phyloP scores from a whole-genome alignment of 1,140 invertebrate species.

The Drosophila nannoptera region DNA sequence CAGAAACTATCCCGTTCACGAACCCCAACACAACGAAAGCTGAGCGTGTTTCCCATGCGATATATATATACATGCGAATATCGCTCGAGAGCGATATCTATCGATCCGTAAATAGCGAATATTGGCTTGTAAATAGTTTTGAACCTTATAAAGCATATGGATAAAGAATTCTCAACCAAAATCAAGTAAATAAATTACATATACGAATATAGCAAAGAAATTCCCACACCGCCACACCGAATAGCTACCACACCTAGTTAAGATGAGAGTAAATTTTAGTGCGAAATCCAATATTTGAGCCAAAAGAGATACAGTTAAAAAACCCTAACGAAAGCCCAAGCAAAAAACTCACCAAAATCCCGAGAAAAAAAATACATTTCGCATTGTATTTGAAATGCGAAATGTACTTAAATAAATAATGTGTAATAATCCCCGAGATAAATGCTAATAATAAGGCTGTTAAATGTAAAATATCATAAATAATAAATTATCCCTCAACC shows the following conservation, averaged over 20 bases:
- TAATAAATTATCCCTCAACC: conserved; percentile 45
- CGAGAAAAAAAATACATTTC: conserved; percentile 29
- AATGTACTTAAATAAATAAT: conserved; percentile 46
- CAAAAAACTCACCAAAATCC: conserved; percentile 29
- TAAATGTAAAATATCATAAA: conserved; percentile 79
- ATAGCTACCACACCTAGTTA: conserved; percentile 33
- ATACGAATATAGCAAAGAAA: conserved; percentile 10
- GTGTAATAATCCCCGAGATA: conserved; percentile 60
- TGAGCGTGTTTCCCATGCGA: conserved; percentile 28
- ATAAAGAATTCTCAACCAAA: conserved; percentile 40
- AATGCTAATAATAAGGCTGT: conserved; percentile 79
- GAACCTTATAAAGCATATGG: conserved; percentile 56
- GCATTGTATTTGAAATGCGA: conserved; percentile 38
- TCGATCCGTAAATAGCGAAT: conserved; percentile 8
- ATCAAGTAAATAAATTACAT: conserved; percentile 22
- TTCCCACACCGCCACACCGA: conserved; percentile 7
- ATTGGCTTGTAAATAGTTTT: conserved; percentile 73
- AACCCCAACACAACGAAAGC: conserved; percentile 17
- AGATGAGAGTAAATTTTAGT: conserved; percentile 48
- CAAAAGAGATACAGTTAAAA: conserved; percentile 34
- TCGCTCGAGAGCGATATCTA: not conserved
- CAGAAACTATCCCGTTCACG: too few species aligned
- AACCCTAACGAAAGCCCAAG: conserved; percentile 61
- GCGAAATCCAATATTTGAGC: conserved; percentile 38
- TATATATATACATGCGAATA: conserved; percentile 11